phyloP scores from a whole-genome alignment of 2,113 vertebrate species.

The Coptodon rendalli region DNA sequence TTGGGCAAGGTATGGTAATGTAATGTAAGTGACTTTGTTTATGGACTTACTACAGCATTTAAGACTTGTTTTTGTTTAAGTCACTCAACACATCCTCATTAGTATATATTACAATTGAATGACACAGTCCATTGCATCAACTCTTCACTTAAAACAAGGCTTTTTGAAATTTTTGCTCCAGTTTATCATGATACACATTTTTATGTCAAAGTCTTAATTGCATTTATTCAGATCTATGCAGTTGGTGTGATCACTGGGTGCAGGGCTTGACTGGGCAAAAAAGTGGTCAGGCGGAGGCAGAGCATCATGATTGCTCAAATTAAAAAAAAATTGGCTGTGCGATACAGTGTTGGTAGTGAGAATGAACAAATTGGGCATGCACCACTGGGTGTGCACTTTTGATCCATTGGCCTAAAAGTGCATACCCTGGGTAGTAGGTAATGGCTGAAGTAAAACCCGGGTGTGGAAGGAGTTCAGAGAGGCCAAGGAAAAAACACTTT shows the following conservation, averaged over 20 bases:
- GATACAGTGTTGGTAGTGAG: not conserved
- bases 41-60: not conserved
- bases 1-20: not conserved
- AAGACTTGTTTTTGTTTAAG: not conserved
- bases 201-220: not conserved
- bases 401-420: not conserved
- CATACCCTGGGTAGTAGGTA: not conserved
- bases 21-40: not conserved
- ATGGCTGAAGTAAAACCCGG: not conserved
- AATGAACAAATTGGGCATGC: not conserved
- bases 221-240: not conserved
- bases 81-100: not conserved
- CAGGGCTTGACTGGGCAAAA: not conserved
- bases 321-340: not conserved
- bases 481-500: not conserved
- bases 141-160: not conserved
- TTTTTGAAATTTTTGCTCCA: not conserved
- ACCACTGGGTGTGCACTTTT: not conserved
- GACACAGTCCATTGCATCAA: not conserved
- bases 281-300: accelerated
- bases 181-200: not conserved
- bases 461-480: not conserved
- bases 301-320: not conserved
- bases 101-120: not conserved
- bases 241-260: not conserved